phyloP scores from a whole-genome alignment of 2,888 invertebrate genomes.

The Phania funesta region DNA sequence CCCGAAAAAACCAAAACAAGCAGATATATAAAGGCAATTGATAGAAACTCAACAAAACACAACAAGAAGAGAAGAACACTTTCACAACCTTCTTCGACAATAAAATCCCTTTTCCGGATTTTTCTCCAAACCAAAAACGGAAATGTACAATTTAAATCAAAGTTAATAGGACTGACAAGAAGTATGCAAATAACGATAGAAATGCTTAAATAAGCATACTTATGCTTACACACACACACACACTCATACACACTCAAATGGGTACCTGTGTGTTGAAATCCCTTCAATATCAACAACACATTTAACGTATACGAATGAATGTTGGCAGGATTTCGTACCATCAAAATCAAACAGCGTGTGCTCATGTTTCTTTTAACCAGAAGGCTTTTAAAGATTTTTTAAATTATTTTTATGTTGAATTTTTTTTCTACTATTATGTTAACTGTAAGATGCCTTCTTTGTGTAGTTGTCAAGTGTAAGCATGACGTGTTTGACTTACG shows the following conservation, averaged over 20 bases:
- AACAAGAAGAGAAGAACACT: not conserved
- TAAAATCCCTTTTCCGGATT: not conserved
- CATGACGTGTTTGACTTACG: conserved; percentile 38
- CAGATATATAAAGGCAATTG: not conserved
- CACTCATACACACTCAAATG: not conserved
- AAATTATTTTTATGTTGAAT: conserved; percentile 12
- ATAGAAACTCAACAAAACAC: not conserved
- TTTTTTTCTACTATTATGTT: conserved; percentile 1
- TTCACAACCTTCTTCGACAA: not conserved
- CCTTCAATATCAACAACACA: not conserved
- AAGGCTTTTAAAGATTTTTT: conserved; percentile 12
- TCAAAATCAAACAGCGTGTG: conserved; percentile 29
- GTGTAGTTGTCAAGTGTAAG: not conserved
- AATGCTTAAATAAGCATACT: conserved; percentile 29
- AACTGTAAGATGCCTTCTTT: not conserved
- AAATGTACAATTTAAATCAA: conserved; percentile 1
- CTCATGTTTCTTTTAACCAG: conserved; percentile 40
- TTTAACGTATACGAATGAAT: not conserved
- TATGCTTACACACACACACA: not conserved
- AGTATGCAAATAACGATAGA: conserved; percentile 31
- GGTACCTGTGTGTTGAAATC: not conserved
- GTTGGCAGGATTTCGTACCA: not conserved
- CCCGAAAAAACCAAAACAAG: conserved; percentile 23
- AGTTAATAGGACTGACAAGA: conserved; percentile 18
- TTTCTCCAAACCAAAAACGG: not conserved